Percentiles rank a stretch among this genome's conserved stretches.
phyloP scores from a whole-genome alignment of 1,140 invertebrate genomes.

The Pachyrhynchus sulphureomaculatus region DNA sequence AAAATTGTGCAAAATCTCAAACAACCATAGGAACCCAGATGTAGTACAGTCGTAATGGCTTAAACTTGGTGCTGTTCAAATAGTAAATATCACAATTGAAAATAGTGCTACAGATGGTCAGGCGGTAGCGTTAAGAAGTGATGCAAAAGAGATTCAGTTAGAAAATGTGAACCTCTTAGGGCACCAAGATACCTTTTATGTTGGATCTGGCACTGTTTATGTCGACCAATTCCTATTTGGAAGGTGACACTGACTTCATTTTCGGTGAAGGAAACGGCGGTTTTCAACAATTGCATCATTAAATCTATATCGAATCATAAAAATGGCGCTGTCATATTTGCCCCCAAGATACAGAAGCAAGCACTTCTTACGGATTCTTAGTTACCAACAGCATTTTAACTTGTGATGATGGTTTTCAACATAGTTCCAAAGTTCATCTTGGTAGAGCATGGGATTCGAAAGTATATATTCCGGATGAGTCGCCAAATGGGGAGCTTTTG shows the following conservation, averaged over 20 bases:
- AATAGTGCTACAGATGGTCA: background rate
- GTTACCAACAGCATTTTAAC: background rate
- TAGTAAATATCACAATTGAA: background rate
- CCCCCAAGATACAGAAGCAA: background rate
- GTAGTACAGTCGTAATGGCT: background rate
- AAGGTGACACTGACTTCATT: slow-evolving; percentile 4
- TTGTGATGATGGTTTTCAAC: background rate
- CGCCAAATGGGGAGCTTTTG: slow-evolving; percentile 14
- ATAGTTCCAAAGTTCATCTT: background rate
- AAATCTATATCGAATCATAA: background rate
- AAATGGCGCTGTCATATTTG: background rate
- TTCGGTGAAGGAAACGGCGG: background rate
- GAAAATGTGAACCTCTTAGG: background rate
- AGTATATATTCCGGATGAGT: slow-evolving; percentile 4
- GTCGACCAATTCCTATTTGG: background rate
- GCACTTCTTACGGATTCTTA: background rate
- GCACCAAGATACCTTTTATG: slow-evolving; percentile 4
- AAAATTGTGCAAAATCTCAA: background rate
- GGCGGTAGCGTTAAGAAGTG: background rate
- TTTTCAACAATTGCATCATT: background rate
- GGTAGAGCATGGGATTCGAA: background rate
- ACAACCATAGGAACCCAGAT: slow-evolving; percentile 1
- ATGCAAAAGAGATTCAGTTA: background rate
- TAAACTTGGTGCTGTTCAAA: background rate
- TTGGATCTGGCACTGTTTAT: background rate